These are phyloP conservation scores for Liposcelis brunnea DNA, from an alignment of 2,888 invertebrate species.

Conservation along the genomic window DNA sequence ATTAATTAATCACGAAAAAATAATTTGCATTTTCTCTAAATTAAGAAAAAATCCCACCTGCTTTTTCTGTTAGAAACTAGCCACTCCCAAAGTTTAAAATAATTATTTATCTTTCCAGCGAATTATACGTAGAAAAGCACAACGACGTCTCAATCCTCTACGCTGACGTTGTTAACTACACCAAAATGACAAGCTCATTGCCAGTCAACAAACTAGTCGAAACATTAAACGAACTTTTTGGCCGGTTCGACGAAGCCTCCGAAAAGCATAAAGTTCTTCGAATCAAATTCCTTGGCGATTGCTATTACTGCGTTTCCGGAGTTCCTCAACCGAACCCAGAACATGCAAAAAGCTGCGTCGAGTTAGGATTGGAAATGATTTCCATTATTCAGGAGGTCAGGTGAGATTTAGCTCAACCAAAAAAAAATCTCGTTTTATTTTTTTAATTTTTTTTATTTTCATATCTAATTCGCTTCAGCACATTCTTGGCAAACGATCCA, in stretches of 20 bases:
- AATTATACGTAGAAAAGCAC: slow-evolving; percentile 73
- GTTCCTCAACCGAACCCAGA: slow-evolving; percentile 57
- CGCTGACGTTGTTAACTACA: slow-evolving; percentile 88
- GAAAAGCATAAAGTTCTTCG: slow-evolving; percentile 44
- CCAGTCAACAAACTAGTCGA: slow-evolving; percentile 69
- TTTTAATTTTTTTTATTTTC: too few species aligned
- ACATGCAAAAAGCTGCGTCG: slow-evolving; percentile 81
- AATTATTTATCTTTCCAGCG: slow-evolving; percentile 37
- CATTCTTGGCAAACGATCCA: background rate
- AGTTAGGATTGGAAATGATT: slow-evolving; percentile 84
- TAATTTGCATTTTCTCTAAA: too few species aligned
- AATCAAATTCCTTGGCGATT: slow-evolving; percentile 86
- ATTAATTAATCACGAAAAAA: too few species aligned
- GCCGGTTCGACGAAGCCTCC: slow-evolving; percentile 79
- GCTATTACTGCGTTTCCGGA: slow-evolving; percentile 85
- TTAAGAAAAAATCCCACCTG: too few species aligned
- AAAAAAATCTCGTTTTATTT: slow-evolving; percentile 11
- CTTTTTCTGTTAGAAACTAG: too few species aligned
- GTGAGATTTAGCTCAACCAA: too few species aligned
- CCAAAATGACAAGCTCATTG: slow-evolving; percentile 66
- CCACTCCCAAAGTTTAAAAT: too few species aligned
- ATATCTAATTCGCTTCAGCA: too few species aligned
- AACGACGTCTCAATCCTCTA: slow-evolving; percentile 78
- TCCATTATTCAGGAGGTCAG: slow-evolving; percentile 68
- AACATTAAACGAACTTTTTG: slow-evolving; percentile 77